Evolutionary conservation across 92 coral and sea anemone genomes (phyloP), one percentile per base, ranked within the genome.

Genomic region (Chrysogorgia sp.): DNA sequence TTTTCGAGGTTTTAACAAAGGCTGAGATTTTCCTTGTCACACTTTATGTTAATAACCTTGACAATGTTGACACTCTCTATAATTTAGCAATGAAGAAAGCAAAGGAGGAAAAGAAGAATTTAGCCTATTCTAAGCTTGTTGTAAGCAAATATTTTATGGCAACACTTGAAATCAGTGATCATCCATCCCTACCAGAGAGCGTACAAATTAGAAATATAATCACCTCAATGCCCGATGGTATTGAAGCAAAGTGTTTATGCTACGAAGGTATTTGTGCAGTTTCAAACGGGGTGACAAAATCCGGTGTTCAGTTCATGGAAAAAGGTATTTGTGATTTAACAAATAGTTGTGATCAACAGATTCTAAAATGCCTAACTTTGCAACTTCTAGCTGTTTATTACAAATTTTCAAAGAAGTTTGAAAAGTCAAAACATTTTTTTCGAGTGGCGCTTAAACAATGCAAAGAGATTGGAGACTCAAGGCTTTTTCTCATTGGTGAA

Each of bases 1-100:
- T 49, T 1, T 61, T 64, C 26, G 33, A 47, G 0, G 76, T 78
- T 5, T 45, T 78, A 31, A 41, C 21, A 13, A 45, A 43, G 21
- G 83, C 34, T 43, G 83, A 79, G 49, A 7, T 49, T 22, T 71
- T 71, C 33, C 25, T 71, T 23, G 35, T 2, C 22, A 14, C 40
- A 1, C 59, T 71, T 17, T 71, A 45, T 52, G 31, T 10, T 1
- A 10, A 24, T 0, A 50, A 79, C 14, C 12, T 17, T 10, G 4
- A 12, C 17, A 66, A 10, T 1, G 49, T 79, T 31, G 1, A 63
- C 29, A 7, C 64, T 20, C 31, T 79, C 34, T 65, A 22, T 47
- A 61, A 64, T 34, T 0, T 47, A 12, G 83, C 83, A 49, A 43
- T 63, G 10, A 6, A 34, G 23, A 62, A 40, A 24, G 77, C 77